These are phyloP conservation scores for Macrobrachium nipponense DNA, from an alignment of 1,140 invertebrate genomes.

Conservation along the genomic window DNA sequence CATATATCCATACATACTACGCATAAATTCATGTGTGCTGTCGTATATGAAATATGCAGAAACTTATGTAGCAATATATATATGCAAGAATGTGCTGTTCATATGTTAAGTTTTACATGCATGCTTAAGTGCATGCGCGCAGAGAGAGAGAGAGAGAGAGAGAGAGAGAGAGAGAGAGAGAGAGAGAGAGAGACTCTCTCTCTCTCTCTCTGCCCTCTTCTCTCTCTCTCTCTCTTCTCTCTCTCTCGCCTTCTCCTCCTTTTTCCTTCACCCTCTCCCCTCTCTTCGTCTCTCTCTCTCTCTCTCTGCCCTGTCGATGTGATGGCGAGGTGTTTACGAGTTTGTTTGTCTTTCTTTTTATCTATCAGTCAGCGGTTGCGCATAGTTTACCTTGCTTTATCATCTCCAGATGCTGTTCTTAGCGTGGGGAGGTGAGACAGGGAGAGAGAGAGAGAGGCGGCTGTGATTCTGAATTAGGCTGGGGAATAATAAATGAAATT, in stretches of 20 bases:
- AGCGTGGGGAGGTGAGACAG: background rate
- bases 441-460: slow-evolving; percentile 1
- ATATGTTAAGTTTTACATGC: too few relatives aligned
- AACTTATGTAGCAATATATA: background rate
- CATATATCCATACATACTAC: background rate
- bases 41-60: too few relatives aligned
- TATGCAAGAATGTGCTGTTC: too few relatives aligned
- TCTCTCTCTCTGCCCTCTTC: background rate
- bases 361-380: too few relatives aligned
- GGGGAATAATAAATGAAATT: background rate
- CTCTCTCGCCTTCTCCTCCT: background rate
- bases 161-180: too few relatives aligned
- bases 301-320: background rate
- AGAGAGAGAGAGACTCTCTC: too few relatives aligned
- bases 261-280: background rate
- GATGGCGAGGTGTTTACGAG: background rate
- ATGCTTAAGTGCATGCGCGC: too few relatives aligned
- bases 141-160: too few relatives aligned
- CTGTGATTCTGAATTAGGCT: too few relatives aligned
- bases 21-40: too few relatives aligned
- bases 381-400: too few relatives aligned
- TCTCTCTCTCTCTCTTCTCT: background rate
- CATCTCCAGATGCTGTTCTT: background rate
- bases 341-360: too few relatives aligned
- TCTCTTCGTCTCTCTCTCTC: background rate